These are phyloP conservation scores for Corythornis cristatus DNA, from an alignment of 2,113 vertebrate genomes.

Conservation along the genomic window DNA sequence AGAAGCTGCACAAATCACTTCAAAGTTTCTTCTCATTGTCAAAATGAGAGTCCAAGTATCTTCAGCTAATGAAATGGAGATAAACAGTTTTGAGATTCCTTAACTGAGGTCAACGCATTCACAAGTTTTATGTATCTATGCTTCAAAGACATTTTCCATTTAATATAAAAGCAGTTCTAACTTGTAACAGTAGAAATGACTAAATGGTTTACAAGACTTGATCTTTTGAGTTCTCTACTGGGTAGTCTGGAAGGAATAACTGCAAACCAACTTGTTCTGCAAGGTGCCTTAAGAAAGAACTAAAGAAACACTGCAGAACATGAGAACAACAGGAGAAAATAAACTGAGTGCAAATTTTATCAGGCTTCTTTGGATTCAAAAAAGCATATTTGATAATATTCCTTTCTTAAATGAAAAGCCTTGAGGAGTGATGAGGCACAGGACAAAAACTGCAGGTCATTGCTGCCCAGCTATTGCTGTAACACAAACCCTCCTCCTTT, in stretches of 20 bases:
- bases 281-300: neutral
- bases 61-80: constrained; percentile 56
- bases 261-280: neutral
- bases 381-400: neutral
- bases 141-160: constrained; percentile 16
- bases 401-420: neutral
- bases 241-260: neutral
- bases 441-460: neutral
- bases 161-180: constrained; percentile 40
- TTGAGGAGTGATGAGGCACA: neutral
- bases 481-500: neutral
- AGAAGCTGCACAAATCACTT: neutral
- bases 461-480: neutral
- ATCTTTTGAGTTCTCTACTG: neutral
- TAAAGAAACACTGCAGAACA: neutral
- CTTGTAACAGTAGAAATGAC: constrained; percentile 30
- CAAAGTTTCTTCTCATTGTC: neutral
- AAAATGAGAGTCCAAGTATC: neutral
- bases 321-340: neutral
- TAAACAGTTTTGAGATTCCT: constrained; percentile 32
- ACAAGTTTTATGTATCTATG: neutral
- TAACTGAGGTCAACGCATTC: constrained; percentile 11
- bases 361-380: neutral
- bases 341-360: neutral
- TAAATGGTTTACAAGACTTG: constrained; percentile 7